Conservation (phyloP, 2,113 vertebrate species). For the Marmota flaviventris region DNA sequence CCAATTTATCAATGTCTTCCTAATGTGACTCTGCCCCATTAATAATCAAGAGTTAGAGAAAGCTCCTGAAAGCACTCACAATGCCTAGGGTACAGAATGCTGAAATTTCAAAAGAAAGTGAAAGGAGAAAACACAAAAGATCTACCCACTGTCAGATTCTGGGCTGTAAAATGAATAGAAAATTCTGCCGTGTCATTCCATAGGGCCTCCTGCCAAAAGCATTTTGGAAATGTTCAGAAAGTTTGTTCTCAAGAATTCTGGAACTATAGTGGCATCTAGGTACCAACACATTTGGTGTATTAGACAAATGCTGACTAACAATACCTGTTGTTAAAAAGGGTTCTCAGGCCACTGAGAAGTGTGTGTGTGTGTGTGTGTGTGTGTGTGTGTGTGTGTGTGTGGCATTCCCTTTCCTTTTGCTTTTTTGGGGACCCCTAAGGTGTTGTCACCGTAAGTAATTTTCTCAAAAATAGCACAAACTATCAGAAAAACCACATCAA, state of each 20-base stretch:
- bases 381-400: too few relatives aligned
- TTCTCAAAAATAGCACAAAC: not conserved
- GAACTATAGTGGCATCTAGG: slow-evolving; percentile 2
- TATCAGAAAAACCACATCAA: not conserved
- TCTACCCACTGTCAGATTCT: slow-evolving; percentile 12
- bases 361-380: not conserved
- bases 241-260: slow-evolving; percentile 28
- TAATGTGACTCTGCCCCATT: not conserved
- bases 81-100: not conserved
- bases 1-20: not conserved
- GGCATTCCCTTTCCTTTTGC: not conserved
- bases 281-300: not conserved
- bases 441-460: not conserved
- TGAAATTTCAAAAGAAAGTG: not conserved
- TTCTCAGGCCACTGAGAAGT: not conserved
- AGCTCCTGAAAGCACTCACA: not conserved
- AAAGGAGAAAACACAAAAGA: not conserved
- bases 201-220: slow-evolving; percentile 45
- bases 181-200: slow-evolving; percentile 63
- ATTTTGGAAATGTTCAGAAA: slow-evolving; percentile 37
- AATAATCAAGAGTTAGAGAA: slow-evolving; percentile 19
- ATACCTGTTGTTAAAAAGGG: not conserved
- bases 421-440: not conserved
- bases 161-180: not conserved
- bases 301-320: not conserved